Percentiles rank a stretch among this genome's conserved stretches.
Conservation (phyloP, 2,113 vertebrate species). For the Pterocles gutturalis region DNA sequence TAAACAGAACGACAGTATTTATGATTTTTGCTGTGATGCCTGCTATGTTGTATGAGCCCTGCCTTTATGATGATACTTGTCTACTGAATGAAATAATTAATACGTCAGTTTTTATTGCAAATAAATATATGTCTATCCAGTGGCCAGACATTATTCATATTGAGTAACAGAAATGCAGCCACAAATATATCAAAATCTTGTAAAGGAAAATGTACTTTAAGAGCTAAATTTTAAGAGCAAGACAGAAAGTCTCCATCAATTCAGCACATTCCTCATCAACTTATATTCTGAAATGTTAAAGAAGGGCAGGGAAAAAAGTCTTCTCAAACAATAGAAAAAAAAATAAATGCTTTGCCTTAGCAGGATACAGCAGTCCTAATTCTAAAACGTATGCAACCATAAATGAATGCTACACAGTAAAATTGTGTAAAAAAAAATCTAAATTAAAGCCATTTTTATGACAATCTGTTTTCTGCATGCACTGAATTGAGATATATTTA, state of each 20-base stretch:
- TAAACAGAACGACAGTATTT: conserved; percentile 53
- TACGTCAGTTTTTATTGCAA: not conserved
- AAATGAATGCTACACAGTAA: not conserved
- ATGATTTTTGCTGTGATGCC: conserved; percentile 53
- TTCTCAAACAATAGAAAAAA: not conserved
- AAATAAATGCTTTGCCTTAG: not conserved
- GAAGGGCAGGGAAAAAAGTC: not conserved
- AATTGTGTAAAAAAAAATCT: not conserved
- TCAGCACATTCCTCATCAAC: not conserved
- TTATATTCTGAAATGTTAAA: conserved; percentile 6
- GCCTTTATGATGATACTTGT: conserved; percentile 35
- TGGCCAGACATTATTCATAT: conserved; percentile 24
- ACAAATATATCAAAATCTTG: conserved; percentile 37
- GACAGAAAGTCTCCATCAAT: not conserved
- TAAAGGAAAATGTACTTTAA: conserved; percentile 1
- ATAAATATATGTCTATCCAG: conserved; percentile 40
- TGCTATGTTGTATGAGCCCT: conserved; percentile 8
- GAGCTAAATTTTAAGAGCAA: conserved; percentile 26
- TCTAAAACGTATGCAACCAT: not conserved
- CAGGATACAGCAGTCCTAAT: not conserved
- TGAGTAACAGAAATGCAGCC: conserved; percentile 8
- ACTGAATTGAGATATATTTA: conserved; percentile 11
- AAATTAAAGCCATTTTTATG: conserved; percentile 24
- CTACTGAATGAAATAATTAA: conserved; percentile 59
- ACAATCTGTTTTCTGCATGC: not conserved